Percentiles rank a stretch among this genome's conserved stretches.
Evolutionary conservation across 2,888 invertebrate species (phyloP).

Genomic region (Apodemia mormo): DNA sequence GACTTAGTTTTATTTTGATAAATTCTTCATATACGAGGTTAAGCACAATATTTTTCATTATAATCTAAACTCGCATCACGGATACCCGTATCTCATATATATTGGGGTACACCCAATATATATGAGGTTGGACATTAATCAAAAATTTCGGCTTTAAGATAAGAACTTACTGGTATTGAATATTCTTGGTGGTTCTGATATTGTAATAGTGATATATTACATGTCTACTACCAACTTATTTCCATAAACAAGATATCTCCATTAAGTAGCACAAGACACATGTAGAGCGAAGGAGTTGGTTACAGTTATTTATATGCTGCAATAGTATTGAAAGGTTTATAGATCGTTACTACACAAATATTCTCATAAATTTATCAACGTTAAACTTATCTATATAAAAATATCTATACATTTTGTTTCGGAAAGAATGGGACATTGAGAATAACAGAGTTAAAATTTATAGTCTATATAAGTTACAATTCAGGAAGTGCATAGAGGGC

Average conservation of each 20-base stretch:
- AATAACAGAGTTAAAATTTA: too few relatives aligned
- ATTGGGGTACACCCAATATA: conserved; percentile 31
- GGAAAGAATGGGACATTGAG: too few relatives aligned
- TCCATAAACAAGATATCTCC: conserved; percentile 80
- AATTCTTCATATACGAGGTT: conserved; percentile 41
- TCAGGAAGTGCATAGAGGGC: too few relatives aligned
- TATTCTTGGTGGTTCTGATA: conserved; percentile 52
- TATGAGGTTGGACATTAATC: conserved; percentile 55
- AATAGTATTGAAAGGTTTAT: conserved; percentile 14
- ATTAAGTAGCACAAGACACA: conserved; percentile 63
- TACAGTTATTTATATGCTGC: conserved; percentile 26
- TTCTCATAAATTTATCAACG: background rate
- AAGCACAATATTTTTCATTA: conserved; percentile 54
- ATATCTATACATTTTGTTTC: too few relatives aligned
- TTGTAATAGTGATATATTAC: conserved; percentile 43
- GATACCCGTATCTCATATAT: conserved; percentile 39
- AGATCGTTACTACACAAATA: conserved; percentile 10
- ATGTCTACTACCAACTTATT: conserved; percentile 52
- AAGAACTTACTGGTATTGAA: conserved; percentile 55
- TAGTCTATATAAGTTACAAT: too few relatives aligned
- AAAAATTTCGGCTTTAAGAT: conserved; percentile 55
- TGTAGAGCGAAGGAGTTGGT: conserved; percentile 43
- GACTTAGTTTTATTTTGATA: conserved; percentile 38
- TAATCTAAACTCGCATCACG: conserved; percentile 51
- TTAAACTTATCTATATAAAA: background rate